Evolutionary conservation across 2,888 invertebrate genomes (phyloP).

Genomic region (Orgyia antiqua): DNA sequence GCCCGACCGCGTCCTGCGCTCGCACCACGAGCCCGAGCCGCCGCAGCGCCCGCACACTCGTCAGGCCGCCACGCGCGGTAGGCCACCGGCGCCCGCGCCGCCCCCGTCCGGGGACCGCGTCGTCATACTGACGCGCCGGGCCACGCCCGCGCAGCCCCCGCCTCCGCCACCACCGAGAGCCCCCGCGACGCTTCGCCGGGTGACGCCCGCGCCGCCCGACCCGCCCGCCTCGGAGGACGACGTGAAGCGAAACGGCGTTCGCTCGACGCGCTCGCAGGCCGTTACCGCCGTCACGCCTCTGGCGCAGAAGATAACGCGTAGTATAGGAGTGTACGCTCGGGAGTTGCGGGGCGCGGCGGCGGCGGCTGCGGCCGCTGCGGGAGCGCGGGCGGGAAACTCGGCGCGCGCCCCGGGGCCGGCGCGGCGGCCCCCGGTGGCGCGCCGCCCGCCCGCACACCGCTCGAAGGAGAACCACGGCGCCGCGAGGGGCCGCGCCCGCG

Average conservation of each 20-base stretch:
- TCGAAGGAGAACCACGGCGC: slow-evolving; percentile 68
- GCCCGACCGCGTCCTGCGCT: slow-evolving; percentile 63
- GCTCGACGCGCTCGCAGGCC: slow-evolving; percentile 39
- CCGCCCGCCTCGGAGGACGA: slow-evolving; percentile 26
- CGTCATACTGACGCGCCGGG: slow-evolving; percentile 51
- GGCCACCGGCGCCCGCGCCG: slow-evolving; percentile 20
- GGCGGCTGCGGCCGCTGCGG: slow-evolving; percentile 33
- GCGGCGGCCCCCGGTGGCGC: slow-evolving; percentile 60
- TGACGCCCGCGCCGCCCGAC: slow-evolving; percentile 22
- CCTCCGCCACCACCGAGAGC: slow-evolving; percentile 1
- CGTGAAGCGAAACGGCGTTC: slow-evolving; percentile 20
- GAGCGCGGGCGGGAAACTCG: slow-evolving; percentile 57
- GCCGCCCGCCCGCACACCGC: slow-evolving; percentile 47
- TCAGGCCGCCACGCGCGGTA: slow-evolving; percentile 31
- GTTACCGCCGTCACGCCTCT: slow-evolving; percentile 30
- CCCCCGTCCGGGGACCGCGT: slow-evolving; percentile 43
- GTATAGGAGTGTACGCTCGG: slow-evolving; percentile 41
- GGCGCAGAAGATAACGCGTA: slow-evolving; percentile 40
- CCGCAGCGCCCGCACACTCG: slow-evolving; percentile 49
- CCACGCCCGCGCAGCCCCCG: slow-evolving; percentile 29
- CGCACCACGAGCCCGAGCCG: slow-evolving; percentile 53
- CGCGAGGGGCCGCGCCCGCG: slow-evolving; percentile 49
- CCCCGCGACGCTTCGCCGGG: slow-evolving; percentile 14
- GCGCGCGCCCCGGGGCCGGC: slow-evolving; percentile 62
- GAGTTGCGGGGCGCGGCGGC: slow-evolving; percentile 39